Conservation (phyloP, 1,140 invertebrate genomes). For the Drosophila grimshawi region DNA sequence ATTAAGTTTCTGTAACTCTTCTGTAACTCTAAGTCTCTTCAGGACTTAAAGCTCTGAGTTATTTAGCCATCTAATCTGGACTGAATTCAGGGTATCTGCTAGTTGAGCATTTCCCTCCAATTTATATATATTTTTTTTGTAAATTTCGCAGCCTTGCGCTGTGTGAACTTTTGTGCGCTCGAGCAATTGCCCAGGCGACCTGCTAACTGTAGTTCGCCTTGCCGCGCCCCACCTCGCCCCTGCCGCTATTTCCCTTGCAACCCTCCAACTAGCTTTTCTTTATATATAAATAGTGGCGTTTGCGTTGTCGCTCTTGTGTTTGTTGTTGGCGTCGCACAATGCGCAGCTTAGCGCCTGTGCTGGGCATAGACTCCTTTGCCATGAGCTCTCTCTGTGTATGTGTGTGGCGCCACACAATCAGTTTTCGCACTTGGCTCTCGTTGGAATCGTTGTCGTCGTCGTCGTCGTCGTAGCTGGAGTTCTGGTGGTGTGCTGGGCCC, state of each 20-base stretch:
- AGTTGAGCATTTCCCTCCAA: not conserved
- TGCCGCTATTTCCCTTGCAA: not conserved
- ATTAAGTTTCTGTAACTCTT: too few relatives aligned
- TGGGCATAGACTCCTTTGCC: conserved; percentile 11
- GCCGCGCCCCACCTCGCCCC: not conserved
- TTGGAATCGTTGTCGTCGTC: conserved; percentile 23
- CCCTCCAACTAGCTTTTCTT: conserved; percentile 47
- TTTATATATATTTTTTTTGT: conserved; percentile 10
- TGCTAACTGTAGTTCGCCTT: conserved; percentile 5
- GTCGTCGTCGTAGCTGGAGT: conserved; percentile 15
- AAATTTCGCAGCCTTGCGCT: conserved; percentile 19
- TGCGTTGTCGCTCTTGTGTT: conserved; percentile 30
- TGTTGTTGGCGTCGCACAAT: conserved; percentile 59
- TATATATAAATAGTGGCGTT: conserved; percentile 77
- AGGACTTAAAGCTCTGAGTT: too few relatives aligned
- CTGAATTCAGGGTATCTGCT: conserved; percentile 2
- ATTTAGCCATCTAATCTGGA: too few relatives aligned
- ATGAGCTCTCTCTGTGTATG: conserved; percentile 5
- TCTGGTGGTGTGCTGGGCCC: not conserved
- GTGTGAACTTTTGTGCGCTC: conserved; percentile 49
- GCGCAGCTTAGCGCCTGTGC: conserved; percentile 52
- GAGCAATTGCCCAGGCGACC: conserved; percentile 49
- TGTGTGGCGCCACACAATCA: conserved; percentile 66
- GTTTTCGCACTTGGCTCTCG: conserved; percentile 73
- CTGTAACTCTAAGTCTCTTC: too few relatives aligned